Evolutionary conservation across 2,113 vertebrate genomes (phyloP), one percentile per base, ranked within the genome.

Genomic region (Carassius carassius): DNA sequence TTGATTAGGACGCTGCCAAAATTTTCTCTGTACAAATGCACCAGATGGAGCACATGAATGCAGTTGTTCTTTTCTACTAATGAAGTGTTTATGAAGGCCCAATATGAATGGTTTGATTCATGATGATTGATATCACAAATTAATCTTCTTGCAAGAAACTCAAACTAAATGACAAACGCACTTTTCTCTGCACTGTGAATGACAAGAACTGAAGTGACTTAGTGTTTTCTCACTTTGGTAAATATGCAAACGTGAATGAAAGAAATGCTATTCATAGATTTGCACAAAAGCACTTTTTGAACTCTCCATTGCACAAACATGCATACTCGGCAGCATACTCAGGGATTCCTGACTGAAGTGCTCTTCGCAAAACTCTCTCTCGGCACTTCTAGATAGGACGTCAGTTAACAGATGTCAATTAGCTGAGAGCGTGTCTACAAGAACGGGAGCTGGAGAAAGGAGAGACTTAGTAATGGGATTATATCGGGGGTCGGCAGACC

Each of bases 351-450:
- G 72, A 82, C 73, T 78, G 72, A 78, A 84, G 85, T 82, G 78
- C 82, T 72, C 82, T 67, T 47, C 44, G 29, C 70, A 65, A 84
- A 83, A 67, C 77, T 72, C 73, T 25, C 44, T 54, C 83, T 54
- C 69, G 44, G 19, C 84, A 81, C 54, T 78, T 81, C 63, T 13
- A 49, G 82, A 82, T 78, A 82, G 86, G 73, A 86, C 17, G 78
- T 84, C 86, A 86, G 86, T 89, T 89, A 89, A 86, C 86, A 87
- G 88, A 89, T 86, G 88, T 84, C 88, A 86, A 84, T 89, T 87
- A 86, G 81, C 79, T 63, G 60, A 41, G 67, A 76, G 72, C 62
- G 82, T 58, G 51, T 67, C 78, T 17, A 78, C 35, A 29, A 86
- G 78, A 84, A 79, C 75, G 23, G 85, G 60, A 78, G 86, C 25